Percentiles rank a stretch among this genome's conserved stretches.
Evolutionary conservation across 2,113 vertebrate species (phyloP).

Genomic region (Balaeniceps rex): DNA sequence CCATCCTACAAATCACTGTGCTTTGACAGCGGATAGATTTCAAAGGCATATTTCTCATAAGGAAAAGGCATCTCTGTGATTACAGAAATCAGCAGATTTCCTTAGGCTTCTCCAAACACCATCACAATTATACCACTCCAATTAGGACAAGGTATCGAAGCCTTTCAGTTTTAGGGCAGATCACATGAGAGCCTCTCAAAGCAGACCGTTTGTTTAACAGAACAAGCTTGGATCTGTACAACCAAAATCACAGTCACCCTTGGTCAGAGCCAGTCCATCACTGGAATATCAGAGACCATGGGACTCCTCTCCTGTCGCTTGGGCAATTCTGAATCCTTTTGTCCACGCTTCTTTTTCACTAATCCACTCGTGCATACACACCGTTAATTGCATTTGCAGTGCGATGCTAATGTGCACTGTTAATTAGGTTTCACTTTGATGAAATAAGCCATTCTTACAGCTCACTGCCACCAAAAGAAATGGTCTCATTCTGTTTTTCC

Average conservation of each 20-base stretch:
- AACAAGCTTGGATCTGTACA: not conserved
- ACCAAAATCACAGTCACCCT: not conserved
- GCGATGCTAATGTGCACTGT: not conserved
- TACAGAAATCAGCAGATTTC: not conserved
- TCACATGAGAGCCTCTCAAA: not conserved
- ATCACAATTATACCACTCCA: not conserved
- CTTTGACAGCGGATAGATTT: not conserved
- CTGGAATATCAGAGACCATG: not conserved
- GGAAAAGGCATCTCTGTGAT: not conserved
- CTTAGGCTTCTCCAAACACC: not conserved
- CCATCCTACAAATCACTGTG: not conserved
- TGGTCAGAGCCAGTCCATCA: constrained; percentile 10
- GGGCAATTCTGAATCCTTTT: constrained; percentile 23
- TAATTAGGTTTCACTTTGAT: constrained; percentile 51
- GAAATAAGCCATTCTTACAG: constrained; percentile 40
- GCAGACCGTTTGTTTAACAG: not conserved
- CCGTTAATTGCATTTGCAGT: constrained; percentile 39
- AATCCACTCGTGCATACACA: not conserved
- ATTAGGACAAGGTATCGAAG: not conserved
- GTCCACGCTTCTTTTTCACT: not conserved
- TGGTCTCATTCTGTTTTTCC: not conserved
- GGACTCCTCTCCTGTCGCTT: not conserved
- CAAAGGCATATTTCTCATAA: not conserved
- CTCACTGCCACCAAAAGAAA: constrained; percentile 43
- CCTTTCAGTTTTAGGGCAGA: not conserved